Conservation (phyloP, 2,888 invertebrate genomes). For the Caradrina kadenii region DNA sequence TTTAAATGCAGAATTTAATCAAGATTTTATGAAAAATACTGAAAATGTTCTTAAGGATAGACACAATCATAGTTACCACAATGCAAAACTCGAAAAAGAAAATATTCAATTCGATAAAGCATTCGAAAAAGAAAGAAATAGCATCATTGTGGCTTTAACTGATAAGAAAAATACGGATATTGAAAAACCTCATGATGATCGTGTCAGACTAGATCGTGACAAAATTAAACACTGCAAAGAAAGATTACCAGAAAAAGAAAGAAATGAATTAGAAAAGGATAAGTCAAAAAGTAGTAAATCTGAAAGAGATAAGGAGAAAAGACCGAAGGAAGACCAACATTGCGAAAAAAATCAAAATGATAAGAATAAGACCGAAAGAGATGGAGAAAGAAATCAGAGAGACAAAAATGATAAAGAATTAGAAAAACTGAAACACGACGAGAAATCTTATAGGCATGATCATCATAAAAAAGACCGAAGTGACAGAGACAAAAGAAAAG, state of each 20-base stretch:
- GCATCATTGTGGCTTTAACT: conserved; percentile 36
- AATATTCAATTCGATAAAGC: conserved; percentile 85
- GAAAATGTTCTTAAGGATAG: conserved; percentile 79
- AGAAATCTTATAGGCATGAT: conserved; percentile 85
- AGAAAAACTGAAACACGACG: conserved; percentile 77
- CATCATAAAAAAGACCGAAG: conserved; percentile 87
- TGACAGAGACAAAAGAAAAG: conserved; percentile 83
- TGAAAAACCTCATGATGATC: conserved; percentile 83
- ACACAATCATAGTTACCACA: conserved; percentile 72
- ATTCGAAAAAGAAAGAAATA: conserved; percentile 80
- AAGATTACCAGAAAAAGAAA: conserved; percentile 79
- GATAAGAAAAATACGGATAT: conserved; percentile 75
- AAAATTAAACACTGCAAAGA: conserved; percentile 80
- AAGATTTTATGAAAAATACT: conserved; percentile 70
- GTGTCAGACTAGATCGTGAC: conserved; percentile 83
- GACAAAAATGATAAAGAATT: conserved; percentile 76
- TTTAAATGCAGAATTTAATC: conserved; percentile 60
- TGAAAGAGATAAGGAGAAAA: conserved; percentile 81
- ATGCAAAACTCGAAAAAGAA: conserved; percentile 82
- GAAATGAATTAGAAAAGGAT: conserved; percentile 75
- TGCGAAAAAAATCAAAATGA: conserved; percentile 71
- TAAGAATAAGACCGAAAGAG: conserved; percentile 74
- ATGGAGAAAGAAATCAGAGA: conserved; percentile 74
- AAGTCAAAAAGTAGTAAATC: conserved; percentile 77
- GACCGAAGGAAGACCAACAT: conserved; percentile 70